Percentiles rank a stretch among this genome's conserved stretches.
These are phyloP conservation scores for Ctenopoma kingsleyae DNA, from an alignment of 2,797 vertebrate genomes.

Conservation along the genomic window DNA sequence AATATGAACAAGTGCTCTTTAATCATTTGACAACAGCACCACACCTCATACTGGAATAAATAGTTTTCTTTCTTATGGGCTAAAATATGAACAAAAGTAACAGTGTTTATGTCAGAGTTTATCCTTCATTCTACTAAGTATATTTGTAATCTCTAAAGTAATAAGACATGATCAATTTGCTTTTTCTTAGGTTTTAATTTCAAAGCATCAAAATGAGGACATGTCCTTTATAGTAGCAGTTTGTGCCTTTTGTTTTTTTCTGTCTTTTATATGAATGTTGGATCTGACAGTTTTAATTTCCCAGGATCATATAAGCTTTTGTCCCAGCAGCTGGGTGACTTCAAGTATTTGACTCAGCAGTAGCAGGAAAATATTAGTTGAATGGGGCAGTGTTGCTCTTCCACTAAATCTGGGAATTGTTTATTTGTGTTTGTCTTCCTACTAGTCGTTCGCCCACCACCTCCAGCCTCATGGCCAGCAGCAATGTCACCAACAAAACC, in stretches of 20 bases:
- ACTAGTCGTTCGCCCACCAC: constrained; percentile 73
- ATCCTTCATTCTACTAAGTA: too few relatives aligned
- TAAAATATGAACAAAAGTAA: too few relatives aligned
- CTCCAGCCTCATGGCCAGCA: constrained; percentile 88
- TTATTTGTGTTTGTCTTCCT: constrained; percentile 42
- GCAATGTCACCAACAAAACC: constrained; percentile 96
- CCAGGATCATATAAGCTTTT: not conserved
- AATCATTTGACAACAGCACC: not conserved
- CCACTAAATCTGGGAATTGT: constrained; percentile 30
- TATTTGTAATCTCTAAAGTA: too few relatives aligned
- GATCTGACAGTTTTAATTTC: not conserved
- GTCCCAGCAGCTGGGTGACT: not conserved
- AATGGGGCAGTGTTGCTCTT: not conserved
- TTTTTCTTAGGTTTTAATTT: not conserved
- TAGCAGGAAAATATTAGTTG: not conserved
- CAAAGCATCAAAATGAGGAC: not conserved
- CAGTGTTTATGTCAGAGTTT: too few relatives aligned
- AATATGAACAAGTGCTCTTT: not conserved
- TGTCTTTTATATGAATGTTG: not conserved
- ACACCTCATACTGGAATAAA: not conserved
- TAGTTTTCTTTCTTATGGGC: too few relatives aligned
- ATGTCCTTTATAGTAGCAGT: not conserved
- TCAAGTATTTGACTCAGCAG: not conserved
- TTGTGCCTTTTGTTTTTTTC: not conserved
- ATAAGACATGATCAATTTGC: too few relatives aligned